A percentile compares a stretch with the other conserved stretches of the same genome.
Evolutionary conservation across 2,797 vertebrate species (phyloP).

Genomic region (Natrix natrix): DNA sequence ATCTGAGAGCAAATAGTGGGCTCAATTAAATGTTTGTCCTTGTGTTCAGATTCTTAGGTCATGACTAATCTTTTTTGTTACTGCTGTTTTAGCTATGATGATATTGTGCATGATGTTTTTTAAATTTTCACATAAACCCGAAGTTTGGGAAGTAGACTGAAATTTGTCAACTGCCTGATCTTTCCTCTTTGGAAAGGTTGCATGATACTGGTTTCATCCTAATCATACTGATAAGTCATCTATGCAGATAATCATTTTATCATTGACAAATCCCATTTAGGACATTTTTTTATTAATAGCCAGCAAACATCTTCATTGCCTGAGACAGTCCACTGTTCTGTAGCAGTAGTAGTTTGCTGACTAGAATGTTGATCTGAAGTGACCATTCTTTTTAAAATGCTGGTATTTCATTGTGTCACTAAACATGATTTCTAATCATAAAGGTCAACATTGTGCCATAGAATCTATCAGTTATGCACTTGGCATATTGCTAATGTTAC

Average conservation of each 20-base stretch:
- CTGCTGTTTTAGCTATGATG: too few species aligned
- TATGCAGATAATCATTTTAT: neutral
- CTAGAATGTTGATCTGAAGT: slow-evolving; percentile 30
- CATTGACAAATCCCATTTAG: neutral
- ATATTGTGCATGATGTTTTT: neutral
- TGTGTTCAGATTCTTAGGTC: neutral
- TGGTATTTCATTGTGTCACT: neutral
- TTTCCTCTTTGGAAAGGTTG: neutral
- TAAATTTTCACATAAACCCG: neutral
- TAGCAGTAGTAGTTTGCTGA: neutral
- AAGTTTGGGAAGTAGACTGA: neutral
- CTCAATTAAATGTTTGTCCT: neutral
- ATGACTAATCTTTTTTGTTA: neutral
- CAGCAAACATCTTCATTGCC: neutral
- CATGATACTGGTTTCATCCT: neutral
- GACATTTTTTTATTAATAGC: neutral
- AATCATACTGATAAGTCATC: neutral
- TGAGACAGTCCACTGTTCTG: neutral
- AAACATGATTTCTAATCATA: neutral
- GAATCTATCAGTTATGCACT: neutral
- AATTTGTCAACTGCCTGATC: neutral
- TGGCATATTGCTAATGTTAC: neutral
- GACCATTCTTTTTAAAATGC: slow-evolving; percentile 4
- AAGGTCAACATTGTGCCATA: neutral
- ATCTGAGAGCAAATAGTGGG: neutral